phyloP scores from a whole-genome alignment of 2,888 invertebrate genomes.

The Thalpophila matura region DNA sequence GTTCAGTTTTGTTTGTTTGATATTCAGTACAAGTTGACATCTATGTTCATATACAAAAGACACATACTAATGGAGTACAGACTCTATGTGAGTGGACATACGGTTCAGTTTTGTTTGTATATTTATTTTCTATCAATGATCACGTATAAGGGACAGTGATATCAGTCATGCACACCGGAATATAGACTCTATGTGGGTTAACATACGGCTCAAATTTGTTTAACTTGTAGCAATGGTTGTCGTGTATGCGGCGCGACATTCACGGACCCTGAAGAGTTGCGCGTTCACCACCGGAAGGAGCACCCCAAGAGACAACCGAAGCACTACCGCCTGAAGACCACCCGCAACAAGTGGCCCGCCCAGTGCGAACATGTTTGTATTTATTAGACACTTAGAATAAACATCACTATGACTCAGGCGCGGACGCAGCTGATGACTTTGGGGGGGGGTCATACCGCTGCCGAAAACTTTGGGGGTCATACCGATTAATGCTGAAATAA shows the following conservation, averaged over 20 bases:
- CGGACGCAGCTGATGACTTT: too few relatives aligned
- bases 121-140: constrained; percentile 72
- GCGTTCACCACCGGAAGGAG: constrained; percentile 77
- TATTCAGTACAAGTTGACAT: not conserved
- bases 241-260: constrained; percentile 82
- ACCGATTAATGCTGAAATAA: too few relatives aligned
- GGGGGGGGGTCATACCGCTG: too few relatives aligned
- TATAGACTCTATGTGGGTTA: constrained; percentile 71
- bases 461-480: too few relatives aligned
- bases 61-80: constrained; percentile 79
- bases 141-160: constrained; percentile 83
- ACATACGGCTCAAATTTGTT: constrained; percentile 13
- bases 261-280: constrained; percentile 74
- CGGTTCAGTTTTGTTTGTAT: constrained; percentile 12
- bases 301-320: constrained; percentile 80
- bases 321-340: constrained; percentile 79
- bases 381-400: too few relatives aligned
- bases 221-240: constrained; percentile 82
- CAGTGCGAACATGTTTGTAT: constrained; percentile 79
- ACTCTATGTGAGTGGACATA: constrained; percentile 74
- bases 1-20: constrained; percentile 17
- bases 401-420: too few relatives aligned
- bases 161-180: constrained; percentile 72
- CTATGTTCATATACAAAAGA: constrained; percentile 73
- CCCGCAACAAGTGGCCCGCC: constrained; percentile 73